Base-by-base conservation (phyloP, 92 coral and sea anemone genomes). In the Epizoanthus ramosus region DNA sequence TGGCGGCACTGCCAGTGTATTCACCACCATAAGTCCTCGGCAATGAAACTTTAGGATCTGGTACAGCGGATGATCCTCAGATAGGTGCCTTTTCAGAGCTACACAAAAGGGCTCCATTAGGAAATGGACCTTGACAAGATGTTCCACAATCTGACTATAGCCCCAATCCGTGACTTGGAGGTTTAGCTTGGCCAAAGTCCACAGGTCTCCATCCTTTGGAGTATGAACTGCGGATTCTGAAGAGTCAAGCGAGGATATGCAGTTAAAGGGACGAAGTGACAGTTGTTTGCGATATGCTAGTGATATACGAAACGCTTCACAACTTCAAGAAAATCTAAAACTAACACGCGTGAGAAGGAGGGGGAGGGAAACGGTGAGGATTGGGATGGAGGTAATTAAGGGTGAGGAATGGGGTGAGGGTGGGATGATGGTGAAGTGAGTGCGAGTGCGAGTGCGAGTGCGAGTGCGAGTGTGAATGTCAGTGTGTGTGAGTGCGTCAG, bases 171-270 rank as follows among this genome's bases (percentile, higher is more conserved):
- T 79, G 18, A 70, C 24, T 70, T 89, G 87, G 5, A 85, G 82
- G 56, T 89, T 83, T 21, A 72, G 74, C 37, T 89, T 89, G 31
- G 92, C 92, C 4, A 85, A 37, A n/a, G 66, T 60, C 92, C 92
- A 89, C 6, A 3, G 16, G 28, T 68, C 65, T n/a, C 92, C 87
- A 57, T 89, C 92, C 25, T 60, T 54, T 6, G 89, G 92, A 18
- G 86, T 74, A 25, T 39, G 56, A 25, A 89, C 86, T 0, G 60
- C 53, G 23, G 92, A 85, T 14, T 73, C 92, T 89, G 73, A 23
- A 72, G 60, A 28, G 47, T 41, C 8, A 41, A 41, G 6, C 6
- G 1, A 3, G 43, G 43, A 39, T 6, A 39, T 39, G 43, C 43
- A 39, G 43, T 39, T 39, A 3, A 39, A 39, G n/a, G n/a, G n/a